Conservation (phyloP, 2,797 vertebrate species). For the Lepilemur ruficaudatus region DNA sequence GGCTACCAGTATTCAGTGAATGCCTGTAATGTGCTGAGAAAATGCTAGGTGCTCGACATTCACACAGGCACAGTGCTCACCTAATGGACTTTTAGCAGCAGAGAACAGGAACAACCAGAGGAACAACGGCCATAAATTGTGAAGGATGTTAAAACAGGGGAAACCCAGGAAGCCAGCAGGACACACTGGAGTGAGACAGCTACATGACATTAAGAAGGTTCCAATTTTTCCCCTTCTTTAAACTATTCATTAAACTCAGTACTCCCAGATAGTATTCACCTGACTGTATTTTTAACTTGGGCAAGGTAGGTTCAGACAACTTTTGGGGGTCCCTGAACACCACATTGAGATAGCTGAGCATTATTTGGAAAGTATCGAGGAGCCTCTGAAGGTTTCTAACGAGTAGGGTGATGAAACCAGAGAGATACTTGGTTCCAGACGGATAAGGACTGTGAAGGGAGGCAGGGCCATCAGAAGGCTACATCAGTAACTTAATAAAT, state of each 20-base stretch:
- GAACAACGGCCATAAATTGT: not conserved
- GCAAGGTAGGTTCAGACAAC: not conserved
- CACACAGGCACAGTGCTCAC: not conserved
- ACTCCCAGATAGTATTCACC: not conserved
- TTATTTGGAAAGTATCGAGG: not conserved
- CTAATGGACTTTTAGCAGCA: not conserved
- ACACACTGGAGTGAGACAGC: not conserved
- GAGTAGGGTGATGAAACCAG: constrained; percentile 1
- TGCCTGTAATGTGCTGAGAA: not conserved
- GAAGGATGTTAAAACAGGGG: not conserved
- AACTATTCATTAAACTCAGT: not conserved
- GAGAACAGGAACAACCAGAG: not conserved
- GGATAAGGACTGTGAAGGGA: not conserved
- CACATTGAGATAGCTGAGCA: not conserved
- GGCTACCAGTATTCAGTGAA: not conserved
- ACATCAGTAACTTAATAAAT: not conserved
- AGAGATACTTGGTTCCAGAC: not conserved
- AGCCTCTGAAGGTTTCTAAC: not conserved
- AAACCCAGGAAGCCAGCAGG: not conserved
- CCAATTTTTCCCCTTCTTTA: not conserved
- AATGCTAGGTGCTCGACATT: not conserved
- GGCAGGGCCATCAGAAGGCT: not conserved
- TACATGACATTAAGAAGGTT: not conserved
- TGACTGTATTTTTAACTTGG: not conserved
- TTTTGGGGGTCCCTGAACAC: not conserved